phyloP scores from a whole-genome alignment of 2,797 vertebrate species.

The Catostomus latipinnis region DNA sequence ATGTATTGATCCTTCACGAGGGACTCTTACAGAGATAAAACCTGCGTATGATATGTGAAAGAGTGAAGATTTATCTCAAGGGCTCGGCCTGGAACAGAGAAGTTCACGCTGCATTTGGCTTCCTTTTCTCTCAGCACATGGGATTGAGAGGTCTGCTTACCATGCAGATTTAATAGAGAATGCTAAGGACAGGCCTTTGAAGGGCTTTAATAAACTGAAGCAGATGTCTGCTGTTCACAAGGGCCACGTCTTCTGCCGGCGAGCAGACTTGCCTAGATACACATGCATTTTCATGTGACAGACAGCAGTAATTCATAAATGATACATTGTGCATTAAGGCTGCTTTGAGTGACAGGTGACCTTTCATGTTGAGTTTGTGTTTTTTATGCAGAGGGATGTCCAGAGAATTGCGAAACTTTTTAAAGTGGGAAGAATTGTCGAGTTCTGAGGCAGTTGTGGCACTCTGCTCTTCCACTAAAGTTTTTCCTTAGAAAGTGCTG shows the following conservation, averaged over 20 bases:
- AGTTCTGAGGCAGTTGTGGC: slow-evolving; percentile 20
- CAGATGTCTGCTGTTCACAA: slow-evolving; percentile 51
- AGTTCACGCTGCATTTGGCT: slow-evolving; percentile 2
- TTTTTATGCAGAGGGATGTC: slow-evolving; percentile 33
- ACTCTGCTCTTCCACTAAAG: background rate
- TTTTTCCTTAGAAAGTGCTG: slow-evolving; percentile 41
- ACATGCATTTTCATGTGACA: slow-evolving; percentile 44
- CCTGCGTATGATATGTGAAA: slow-evolving; percentile 51
- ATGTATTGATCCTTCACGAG: slow-evolving; percentile 54
- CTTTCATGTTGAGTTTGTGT: slow-evolving; percentile 10
- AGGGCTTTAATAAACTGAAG: slow-evolving; percentile 57
- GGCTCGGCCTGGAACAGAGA: slow-evolving; percentile 29
- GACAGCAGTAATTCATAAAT: slow-evolving; percentile 52
- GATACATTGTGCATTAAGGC: slow-evolving; percentile 42
- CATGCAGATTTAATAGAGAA: slow-evolving; percentile 50
- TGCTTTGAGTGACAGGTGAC: no score
- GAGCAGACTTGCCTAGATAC: slow-evolving; percentile 31
- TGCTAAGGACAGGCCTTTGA: slow-evolving; percentile 55
- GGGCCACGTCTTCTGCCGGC: slow-evolving; percentile 7
- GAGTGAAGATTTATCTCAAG: slow-evolving; percentile 50
- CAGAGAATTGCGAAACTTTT: slow-evolving; percentile 45
- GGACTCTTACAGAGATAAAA: slow-evolving; percentile 54
- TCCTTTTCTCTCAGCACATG: slow-evolving; percentile 46
- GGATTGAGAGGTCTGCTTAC: slow-evolving; percentile 48
- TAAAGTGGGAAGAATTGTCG: slow-evolving; percentile 17